Evolutionary conservation across 2,113 vertebrate species (phyloP).

Genomic region (Myxocyprinus asiaticus): DNA sequence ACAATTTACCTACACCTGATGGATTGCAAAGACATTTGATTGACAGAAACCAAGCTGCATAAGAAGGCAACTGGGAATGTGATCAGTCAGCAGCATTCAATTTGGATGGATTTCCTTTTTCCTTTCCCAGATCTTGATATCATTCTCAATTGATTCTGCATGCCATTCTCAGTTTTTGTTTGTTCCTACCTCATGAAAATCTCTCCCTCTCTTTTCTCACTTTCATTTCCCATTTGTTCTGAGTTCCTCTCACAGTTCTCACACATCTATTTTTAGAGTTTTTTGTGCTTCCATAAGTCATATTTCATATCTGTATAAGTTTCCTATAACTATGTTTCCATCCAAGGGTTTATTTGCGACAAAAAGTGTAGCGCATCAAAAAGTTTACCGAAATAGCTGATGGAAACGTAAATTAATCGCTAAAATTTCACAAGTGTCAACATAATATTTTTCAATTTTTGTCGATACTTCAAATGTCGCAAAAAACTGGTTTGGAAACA

Average conservation of each 20-base stretch:
- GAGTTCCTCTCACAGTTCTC: neutral
- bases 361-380: too few relatives aligned
- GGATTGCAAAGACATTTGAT: neutral
- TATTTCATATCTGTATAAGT: too few relatives aligned
- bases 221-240: neutral
- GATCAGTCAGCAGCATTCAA: neutral
- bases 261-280: neutral
- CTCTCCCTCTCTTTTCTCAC: neutral
- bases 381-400: too few relatives aligned
- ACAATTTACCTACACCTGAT: neutral
- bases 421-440: too few relatives aligned
- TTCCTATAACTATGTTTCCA: too few relatives aligned
- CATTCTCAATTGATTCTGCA: neutral
- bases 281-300: neutral
- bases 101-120: neutral
- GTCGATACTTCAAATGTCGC: too few relatives aligned
- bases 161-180: neutral
- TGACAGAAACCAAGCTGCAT: conserved; percentile 8
- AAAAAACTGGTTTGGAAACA: too few relatives aligned
- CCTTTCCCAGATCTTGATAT: neutral
- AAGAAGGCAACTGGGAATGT: neutral
- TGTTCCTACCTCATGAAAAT: neutral
- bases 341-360: too few relatives aligned
- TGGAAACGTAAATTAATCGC: too few relatives aligned
- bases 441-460: too few relatives aligned